Evolutionary conservation across 2,888 invertebrate genomes (phyloP).

Genomic region (Pristionchus fissidentatus): DNA sequence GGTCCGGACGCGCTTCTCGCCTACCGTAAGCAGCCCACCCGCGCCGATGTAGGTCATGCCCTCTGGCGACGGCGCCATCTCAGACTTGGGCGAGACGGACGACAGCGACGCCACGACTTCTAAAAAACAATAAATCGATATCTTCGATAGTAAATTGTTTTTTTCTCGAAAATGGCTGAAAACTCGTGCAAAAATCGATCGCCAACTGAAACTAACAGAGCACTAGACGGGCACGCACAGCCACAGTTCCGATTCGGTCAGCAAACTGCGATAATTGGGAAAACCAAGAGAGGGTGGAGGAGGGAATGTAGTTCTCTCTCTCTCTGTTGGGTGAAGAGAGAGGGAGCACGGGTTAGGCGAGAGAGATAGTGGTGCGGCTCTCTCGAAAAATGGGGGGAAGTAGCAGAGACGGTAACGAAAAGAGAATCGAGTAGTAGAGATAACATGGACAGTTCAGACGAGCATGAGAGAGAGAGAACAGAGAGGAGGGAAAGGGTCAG

Average conservation of each 20-base stretch:
- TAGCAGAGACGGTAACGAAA: slow-evolving; percentile 31
- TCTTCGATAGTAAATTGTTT: neutral
- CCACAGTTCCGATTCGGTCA: neutral
- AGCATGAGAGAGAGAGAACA: slow-evolving; percentile 3
- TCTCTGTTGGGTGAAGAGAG: slow-evolving; percentile 20
- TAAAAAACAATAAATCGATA: neutral
- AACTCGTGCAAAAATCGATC: neutral
- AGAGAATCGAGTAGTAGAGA: slow-evolving; percentile 31
- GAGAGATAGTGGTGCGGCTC: neutral
- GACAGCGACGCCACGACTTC: slow-evolving; percentile 4
- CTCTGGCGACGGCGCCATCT: neutral
- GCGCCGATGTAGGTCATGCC: slow-evolving; percentile 3
- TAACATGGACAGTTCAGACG: slow-evolving; percentile 39
- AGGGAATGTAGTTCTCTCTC: slow-evolving; percentile 10
- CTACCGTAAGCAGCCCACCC: neutral
- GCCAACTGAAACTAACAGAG: too few species aligned
- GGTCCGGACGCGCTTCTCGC: slow-evolving; percentile 45
- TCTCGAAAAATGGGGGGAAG: neutral
- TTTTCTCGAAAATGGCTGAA: neutral
- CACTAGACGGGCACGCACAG: neutral
- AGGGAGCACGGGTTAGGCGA: too few species aligned
- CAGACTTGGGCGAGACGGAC: slow-evolving; percentile 14
- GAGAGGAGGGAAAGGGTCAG: slow-evolving; percentile 29
- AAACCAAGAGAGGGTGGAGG: slow-evolving; percentile 29
- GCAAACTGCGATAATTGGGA: slow-evolving; percentile 32